Conservation (phyloP, 2,888 invertebrate species). For the Philonicus albiceps region DNA sequence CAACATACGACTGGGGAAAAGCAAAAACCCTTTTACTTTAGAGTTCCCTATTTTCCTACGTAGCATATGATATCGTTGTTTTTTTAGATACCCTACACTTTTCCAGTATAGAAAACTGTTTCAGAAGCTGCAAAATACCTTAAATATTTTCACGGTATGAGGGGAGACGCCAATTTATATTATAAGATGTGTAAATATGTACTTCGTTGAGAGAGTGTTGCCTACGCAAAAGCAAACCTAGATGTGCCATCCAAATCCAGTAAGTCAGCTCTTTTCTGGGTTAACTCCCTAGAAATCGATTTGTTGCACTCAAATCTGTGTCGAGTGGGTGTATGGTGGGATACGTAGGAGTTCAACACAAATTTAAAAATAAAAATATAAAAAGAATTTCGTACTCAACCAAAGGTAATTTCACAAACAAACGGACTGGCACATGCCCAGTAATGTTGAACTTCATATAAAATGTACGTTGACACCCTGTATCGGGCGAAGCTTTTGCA, state of each 20-base stretch:
- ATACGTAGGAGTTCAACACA: not conserved
- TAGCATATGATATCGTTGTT: not conserved
- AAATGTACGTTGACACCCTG: not conserved
- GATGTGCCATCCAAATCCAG: constrained; percentile 11
- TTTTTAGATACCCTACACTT: not conserved
- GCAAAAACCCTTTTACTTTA: constrained; percentile 1
- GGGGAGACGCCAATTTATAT: not conserved
- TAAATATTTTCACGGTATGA: not conserved
- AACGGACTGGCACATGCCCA: constrained; percentile 7
- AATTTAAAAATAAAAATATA: not conserved
- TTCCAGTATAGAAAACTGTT: not conserved
- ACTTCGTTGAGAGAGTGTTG: not conserved
- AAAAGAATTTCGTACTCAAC: not conserved
- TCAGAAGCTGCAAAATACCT: not conserved
- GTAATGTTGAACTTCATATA: not conserved
- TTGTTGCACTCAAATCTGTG: constrained; percentile 29
- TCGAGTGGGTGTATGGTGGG: constrained; percentile 31
- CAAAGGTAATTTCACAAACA: not conserved
- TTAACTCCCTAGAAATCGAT: constrained; percentile 35
- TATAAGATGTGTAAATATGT: not conserved
- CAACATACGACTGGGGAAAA: constrained; percentile 1
- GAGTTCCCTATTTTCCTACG: not conserved
- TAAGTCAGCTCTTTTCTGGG: constrained; percentile 28
- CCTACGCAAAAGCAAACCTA: not conserved
- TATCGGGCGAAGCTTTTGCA: not conserved